These are phyloP conservation scores for Alosa alosa DNA, from an alignment of 2,113 vertebrate species.

Conservation along the genomic window DNA sequence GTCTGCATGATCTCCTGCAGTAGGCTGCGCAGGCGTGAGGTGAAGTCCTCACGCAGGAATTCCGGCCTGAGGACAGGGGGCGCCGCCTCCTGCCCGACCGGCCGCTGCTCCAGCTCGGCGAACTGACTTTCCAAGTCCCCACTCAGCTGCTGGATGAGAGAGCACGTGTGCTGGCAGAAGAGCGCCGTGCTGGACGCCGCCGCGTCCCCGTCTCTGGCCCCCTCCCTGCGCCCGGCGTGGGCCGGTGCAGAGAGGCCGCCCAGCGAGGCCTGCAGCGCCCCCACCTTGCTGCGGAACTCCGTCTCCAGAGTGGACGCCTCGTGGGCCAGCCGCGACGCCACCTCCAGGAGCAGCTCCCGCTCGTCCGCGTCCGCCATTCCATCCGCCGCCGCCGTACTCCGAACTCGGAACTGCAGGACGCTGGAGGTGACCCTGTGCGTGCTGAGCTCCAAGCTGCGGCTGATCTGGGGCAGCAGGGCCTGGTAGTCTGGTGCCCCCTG, in stretches of 20 bases:
- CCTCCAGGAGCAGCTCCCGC: conserved; percentile 67
- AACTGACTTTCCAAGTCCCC: conserved; percentile 72
- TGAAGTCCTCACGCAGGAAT: conserved; percentile 72
- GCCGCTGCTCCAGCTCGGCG: conserved; percentile 66
- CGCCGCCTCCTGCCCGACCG: conserved; percentile 47
- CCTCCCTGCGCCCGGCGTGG: not conserved
- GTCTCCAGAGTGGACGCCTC: conserved; percentile 57
- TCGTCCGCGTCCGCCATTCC: conserved; percentile 68
- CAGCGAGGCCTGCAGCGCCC: conserved; percentile 36
- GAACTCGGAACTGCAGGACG: conserved; percentile 68
- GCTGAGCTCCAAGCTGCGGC: conserved; percentile 56
- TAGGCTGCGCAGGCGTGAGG: conserved; percentile 74
- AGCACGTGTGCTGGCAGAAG: conserved; percentile 73
- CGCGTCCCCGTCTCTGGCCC: conserved; percentile 42
- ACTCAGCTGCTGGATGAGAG: conserved; percentile 72
- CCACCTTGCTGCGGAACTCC: conserved; percentile 51
- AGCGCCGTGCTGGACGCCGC: conserved; percentile 67
- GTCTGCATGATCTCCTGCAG: conserved; percentile 74
- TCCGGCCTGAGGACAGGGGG: conserved; percentile 46
- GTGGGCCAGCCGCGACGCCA: conserved; percentile 68
- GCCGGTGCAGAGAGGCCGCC: conserved; percentile 42
- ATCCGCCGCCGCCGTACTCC: conserved; percentile 63
- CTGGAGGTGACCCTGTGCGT: conserved; percentile 55
- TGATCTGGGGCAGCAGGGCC: conserved; percentile 62
- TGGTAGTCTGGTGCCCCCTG: conserved; percentile 52